Conservation (phyloP, 1,140 invertebrate genomes). For the Trichonephila inaurata region DNA sequence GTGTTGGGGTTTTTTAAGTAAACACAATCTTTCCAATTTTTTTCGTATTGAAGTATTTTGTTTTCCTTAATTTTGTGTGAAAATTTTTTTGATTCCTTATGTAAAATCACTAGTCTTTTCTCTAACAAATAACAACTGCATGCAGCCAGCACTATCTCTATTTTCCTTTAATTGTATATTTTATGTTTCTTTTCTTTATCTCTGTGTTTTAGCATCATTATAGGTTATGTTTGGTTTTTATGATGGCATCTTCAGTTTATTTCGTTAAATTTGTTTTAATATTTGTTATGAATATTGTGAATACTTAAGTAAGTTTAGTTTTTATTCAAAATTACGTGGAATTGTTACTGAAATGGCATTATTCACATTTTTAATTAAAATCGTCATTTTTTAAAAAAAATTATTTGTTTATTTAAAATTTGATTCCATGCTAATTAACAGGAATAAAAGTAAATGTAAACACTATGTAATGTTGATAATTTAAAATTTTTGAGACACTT, state of each 20-base stretch:
- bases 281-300: too few relatives aligned
- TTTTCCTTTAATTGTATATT: not conserved
- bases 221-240: not conserved
- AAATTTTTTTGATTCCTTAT: not conserved
- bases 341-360: too few relatives aligned
- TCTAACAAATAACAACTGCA: constrained; percentile 42
- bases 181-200: not conserved
- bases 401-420: too few relatives aligned
- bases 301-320: too few relatives aligned
- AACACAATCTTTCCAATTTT: not conserved
- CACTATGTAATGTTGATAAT: too few relatives aligned
- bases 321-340: too few relatives aligned
- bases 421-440: too few relatives aligned
- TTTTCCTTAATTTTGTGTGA: not conserved
- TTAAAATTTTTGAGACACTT: too few relatives aligned
- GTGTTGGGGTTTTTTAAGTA: not conserved
- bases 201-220: not conserved
- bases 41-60: not conserved
- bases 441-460: too few relatives aligned
- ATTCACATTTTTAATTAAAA: too few relatives aligned
- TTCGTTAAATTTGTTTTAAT: too few relatives aligned
- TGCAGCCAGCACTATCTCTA: not conserved
- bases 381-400: too few relatives aligned
- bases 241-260: constrained; percentile 41
- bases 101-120: constrained; percentile 45